Conservation (phyloP, 2,888 invertebrate species). For the Desoria tigrina region DNA sequence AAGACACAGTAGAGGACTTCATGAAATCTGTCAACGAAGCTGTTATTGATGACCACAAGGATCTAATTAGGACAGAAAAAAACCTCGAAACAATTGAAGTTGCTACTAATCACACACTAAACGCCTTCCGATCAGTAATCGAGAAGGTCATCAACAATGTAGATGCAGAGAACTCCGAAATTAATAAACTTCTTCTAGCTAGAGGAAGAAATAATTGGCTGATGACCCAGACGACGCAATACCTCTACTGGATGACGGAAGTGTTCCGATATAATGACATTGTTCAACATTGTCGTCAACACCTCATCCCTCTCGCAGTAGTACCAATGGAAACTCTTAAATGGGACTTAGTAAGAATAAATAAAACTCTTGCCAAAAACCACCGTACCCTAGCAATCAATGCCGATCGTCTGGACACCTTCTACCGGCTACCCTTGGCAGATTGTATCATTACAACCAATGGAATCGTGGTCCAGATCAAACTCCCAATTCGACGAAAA, state of each 20-base stretch:
- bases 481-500: constrained; percentile 16
- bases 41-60: constrained; percentile 9
- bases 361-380: not conserved
- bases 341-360: constrained; percentile 3
- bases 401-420: not conserved
- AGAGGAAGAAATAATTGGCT: not conserved
- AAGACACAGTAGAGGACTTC: constrained; percentile 2
- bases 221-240: not conserved
- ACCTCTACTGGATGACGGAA: not conserved
- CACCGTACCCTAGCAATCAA: constrained; percentile 8
- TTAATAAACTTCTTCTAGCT: not conserved
- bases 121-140: too few species aligned
- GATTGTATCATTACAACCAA: not conserved
- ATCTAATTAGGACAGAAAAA: constrained; percentile 5
- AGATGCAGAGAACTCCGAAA: not conserved
- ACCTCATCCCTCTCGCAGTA: constrained; percentile 10
- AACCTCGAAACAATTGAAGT: not conserved
- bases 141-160: too few species aligned
- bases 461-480: constrained; percentile 2
- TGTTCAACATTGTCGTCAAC: constrained; percentile 8
- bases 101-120: not conserved
- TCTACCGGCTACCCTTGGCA: constrained; percentile 12
- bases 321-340: not conserved
- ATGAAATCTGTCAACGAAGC: not conserved
- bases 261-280: not conserved